Conservation (phyloP, 2,888 invertebrate species). For the Bhutanitis thaidina region DNA sequence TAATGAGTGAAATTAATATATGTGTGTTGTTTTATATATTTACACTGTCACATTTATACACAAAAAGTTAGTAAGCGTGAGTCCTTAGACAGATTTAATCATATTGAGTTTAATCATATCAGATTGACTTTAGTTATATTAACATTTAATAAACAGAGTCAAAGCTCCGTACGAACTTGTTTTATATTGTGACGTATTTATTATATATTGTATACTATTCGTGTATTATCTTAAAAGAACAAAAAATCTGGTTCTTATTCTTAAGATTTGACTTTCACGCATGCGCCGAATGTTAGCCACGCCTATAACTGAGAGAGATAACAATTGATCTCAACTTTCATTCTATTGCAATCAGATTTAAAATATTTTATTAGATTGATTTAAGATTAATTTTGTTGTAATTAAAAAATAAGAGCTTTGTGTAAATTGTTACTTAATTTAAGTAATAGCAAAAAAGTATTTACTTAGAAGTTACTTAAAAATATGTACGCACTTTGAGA, state of each 20-base stretch:
- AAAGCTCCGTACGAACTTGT: neutral
- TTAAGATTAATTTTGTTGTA: constrained; percentile 50
- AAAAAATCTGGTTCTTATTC: constrained; percentile 53
- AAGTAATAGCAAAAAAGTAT: too few species aligned
- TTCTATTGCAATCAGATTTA: constrained; percentile 45
- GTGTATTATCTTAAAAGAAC: constrained; percentile 13
- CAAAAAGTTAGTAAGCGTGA: too few species aligned
- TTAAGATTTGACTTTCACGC: constrained; percentile 59
- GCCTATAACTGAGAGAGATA: constrained; percentile 63
- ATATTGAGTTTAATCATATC: too few species aligned
- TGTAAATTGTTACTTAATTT: too few species aligned
- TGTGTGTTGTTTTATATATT: too few species aligned
- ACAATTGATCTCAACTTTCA: constrained; percentile 44
- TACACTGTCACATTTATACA: too few species aligned
- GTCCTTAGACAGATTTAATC: too few species aligned
- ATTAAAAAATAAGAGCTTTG: constrained; percentile 51
- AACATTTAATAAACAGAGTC: neutral
- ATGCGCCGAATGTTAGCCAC: constrained; percentile 61
- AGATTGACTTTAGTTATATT: neutral
- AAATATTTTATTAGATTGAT: constrained; percentile 53
- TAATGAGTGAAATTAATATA: too few species aligned
- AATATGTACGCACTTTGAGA: too few species aligned
- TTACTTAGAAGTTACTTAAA: too few species aligned
- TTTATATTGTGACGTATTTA: neutral
- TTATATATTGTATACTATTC: neutral